Conservation (phyloP, 2,113 vertebrate genomes). For the Salvelinus sp. region DNA sequence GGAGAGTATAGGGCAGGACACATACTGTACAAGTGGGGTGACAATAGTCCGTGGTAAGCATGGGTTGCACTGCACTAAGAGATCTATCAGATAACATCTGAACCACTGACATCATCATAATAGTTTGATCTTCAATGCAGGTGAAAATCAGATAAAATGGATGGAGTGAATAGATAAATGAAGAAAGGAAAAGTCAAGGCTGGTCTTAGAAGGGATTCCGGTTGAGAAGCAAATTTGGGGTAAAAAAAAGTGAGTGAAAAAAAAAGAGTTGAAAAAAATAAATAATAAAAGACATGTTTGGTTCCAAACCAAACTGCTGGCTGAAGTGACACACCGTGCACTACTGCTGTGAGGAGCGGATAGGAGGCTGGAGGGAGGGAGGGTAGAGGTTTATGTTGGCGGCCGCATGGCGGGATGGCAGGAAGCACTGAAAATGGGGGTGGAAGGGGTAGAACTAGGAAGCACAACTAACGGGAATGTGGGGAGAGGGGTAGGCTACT, state of each 20-base stretch:
- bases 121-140: too few relatives aligned
- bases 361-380: conserved; percentile 14
- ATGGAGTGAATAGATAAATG: too few relatives aligned
- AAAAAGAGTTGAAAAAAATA: conserved; percentile 2
- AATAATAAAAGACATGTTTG: conserved; percentile 14
- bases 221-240: neutral
- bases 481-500: conserved; percentile 28
- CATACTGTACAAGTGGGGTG: too few relatives aligned
- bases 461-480: conserved; percentile 36
- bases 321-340: neutral
- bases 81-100: too few relatives aligned
- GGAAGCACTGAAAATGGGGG: neutral
- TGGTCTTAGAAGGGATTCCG: too few relatives aligned
- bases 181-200: too few relatives aligned
- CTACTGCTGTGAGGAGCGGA: conserved; percentile 11
- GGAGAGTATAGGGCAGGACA: too few relatives aligned
- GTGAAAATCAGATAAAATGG: too few relatives aligned
- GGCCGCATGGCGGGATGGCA: conserved; percentile 29
- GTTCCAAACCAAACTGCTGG: conserved; percentile 30
- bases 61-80: too few relatives aligned
- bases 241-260: conserved; percentile 6
- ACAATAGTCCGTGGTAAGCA: too few relatives aligned
- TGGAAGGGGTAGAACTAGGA: conserved; percentile 26
- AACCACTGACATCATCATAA: too few relatives aligned
- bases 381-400: conserved; percentile 23